phyloP scores from a whole-genome alignment of 1,140 invertebrate species.

The Tachypleus tridentatus region DNA sequence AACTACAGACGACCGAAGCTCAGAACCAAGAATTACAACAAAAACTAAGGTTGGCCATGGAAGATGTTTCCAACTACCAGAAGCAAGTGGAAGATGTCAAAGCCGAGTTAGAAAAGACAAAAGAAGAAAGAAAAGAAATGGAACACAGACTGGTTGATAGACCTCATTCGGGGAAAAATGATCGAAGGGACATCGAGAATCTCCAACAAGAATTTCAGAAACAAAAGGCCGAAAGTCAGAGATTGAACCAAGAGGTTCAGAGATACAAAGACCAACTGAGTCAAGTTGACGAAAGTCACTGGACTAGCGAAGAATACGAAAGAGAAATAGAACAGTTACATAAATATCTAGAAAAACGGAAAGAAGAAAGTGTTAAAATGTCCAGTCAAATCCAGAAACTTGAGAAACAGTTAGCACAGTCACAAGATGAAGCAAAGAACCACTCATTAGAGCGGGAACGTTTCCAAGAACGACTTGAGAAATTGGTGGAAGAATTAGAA shows the following conservation, averaged over 20 bases:
- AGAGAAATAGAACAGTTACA: too few relatives aligned
- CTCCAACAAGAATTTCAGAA: neutral
- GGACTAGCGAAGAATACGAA: too few relatives aligned
- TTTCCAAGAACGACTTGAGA: slow-evolving; percentile 79
- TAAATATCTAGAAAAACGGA: too few relatives aligned
- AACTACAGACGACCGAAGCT: slow-evolving; percentile 44
- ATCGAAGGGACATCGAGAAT: neutral
- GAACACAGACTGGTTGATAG: neutral
- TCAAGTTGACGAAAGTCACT: neutral
- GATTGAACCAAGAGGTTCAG: neutral
- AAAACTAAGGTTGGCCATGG: slow-evolving; percentile 26
- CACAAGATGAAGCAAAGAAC: slow-evolving; percentile 60
- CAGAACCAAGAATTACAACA: slow-evolving; percentile 29
- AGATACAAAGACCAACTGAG: neutral
- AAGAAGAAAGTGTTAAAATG: too few relatives aligned
- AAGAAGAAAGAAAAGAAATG: slow-evolving; percentile 9
- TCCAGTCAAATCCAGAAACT: slow-evolving; percentile 37
- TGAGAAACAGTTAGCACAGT: slow-evolving; percentile 59
- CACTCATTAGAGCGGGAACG: slow-evolving; percentile 67
- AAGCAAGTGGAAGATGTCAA: slow-evolving; percentile 24
- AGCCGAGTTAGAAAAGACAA: slow-evolving; percentile 11
- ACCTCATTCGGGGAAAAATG: neutral
- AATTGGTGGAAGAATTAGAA: slow-evolving; percentile 81
- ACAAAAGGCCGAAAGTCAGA: neutral
- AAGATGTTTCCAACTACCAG: slow-evolving; percentile 24